phyloP scores from a whole-genome alignment of 2,113 vertebrate genomes.

The Istiophorus platypterus region DNA sequence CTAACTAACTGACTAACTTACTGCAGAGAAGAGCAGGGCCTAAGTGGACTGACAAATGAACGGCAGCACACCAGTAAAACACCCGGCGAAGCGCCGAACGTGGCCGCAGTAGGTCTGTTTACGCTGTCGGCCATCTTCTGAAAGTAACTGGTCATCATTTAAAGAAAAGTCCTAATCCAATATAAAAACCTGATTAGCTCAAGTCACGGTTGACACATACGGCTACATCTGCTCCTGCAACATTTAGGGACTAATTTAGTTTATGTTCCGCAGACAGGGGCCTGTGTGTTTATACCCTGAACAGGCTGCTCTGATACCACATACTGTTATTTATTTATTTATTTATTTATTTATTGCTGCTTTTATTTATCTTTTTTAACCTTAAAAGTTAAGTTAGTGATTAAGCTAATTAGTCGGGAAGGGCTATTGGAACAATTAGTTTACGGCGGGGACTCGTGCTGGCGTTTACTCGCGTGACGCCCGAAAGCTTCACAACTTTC shows the following conservation, averaged over 20 bases:
- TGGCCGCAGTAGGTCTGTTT: slow-evolving; percentile 3
- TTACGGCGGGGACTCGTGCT: no score
- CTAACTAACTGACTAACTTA: no score
- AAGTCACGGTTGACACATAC: slow-evolving; percentile 14
- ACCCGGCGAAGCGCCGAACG: not conserved
- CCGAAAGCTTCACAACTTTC: not conserved
- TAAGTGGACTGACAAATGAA: not conserved
- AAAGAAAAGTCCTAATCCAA: slow-evolving; percentile 27
- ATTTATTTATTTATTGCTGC: not conserved
- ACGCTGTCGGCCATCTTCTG: not conserved
- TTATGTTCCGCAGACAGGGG: slow-evolving; percentile 11
- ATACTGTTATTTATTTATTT: no score
- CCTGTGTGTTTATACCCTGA: not conserved
- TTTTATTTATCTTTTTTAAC: not conserved
- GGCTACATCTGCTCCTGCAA: not conserved
- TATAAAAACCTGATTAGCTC: slow-evolving; percentile 34
- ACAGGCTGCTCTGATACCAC: not conserved
- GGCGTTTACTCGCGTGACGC: no score
- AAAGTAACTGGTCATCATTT: slow-evolving; percentile 20
- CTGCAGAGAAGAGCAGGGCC: not conserved
- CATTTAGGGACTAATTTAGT: slow-evolving; percentile 28
- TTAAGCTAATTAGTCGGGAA: no score
- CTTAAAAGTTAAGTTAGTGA: no score
- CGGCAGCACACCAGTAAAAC: not conserved
- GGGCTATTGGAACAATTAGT: no score